Conservation (phyloP, 2,888 invertebrate species). For the Ecliptopera silaceata region DNA sequence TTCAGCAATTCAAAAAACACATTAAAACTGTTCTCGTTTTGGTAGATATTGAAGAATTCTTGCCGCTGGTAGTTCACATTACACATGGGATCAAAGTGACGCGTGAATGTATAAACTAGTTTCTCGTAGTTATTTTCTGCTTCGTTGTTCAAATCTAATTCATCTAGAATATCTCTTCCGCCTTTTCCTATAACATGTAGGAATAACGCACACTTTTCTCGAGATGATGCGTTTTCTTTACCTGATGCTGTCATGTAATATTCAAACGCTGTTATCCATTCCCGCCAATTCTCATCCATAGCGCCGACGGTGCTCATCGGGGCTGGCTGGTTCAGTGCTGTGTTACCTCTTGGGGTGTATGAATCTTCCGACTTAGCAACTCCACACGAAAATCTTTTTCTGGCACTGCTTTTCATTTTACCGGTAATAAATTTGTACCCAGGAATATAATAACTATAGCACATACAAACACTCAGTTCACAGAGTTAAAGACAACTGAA, state of each 20-base stretch:
- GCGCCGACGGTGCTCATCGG: conserved; percentile 10
- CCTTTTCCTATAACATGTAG: conserved; percentile 33
- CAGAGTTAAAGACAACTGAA: neutral
- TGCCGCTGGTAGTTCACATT: conserved; percentile 31
- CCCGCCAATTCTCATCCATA: conserved; percentile 22
- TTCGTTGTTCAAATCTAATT: conserved; percentile 8
- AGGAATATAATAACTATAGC: neutral
- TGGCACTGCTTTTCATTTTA: neutral
- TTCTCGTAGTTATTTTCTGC: conserved; percentile 9
- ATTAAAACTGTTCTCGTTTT: conserved; percentile 25
- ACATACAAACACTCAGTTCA: neutral
- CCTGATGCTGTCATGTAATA: conserved; percentile 27
- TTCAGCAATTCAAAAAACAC: conserved; percentile 22
- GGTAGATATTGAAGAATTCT: conserved; percentile 29
- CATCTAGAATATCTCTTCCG: conserved; percentile 3
- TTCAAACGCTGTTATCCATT: conserved; percentile 29
- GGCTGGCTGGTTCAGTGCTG: conserved; percentile 15
- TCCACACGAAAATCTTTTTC: neutral
- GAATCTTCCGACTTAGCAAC: neutral
- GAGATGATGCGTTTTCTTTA: conserved; percentile 15
- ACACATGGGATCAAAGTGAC: conserved; percentile 9
- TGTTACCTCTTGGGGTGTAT: neutral
- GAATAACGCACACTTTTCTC: conserved; percentile 31
- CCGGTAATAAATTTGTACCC: neutral
- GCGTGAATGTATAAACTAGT: conserved; percentile 11